Base-by-base conservation (phyloP, 1,140 invertebrate genomes). In the Calosoma granatense region DNA sequence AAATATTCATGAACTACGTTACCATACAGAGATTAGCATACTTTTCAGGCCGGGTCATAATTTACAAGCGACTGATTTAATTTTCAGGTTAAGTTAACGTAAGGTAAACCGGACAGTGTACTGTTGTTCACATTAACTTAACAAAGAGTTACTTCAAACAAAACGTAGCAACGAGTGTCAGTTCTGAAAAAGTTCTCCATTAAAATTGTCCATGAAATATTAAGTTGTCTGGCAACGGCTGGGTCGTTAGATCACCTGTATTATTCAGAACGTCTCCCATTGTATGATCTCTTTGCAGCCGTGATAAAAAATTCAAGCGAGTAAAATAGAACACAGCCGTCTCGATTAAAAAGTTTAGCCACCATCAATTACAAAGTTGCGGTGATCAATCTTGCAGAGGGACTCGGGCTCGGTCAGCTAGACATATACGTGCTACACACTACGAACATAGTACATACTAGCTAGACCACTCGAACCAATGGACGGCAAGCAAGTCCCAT, bases 311-410 rank as follows among this genome's bases (percentile, higher is more conserved):
- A 47, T 47, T 47, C 15, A 47, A 47, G 41, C 41, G 6, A 17
- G 9, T 47, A 47, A 47, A 47, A 17, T 47, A 47, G 41, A 47
- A 47, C 41, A 47, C 41, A 47, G 41, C 6, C 41, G 15, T 9
- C 17, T 17, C 41, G 41, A 47, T 47, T 47, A 47, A 47, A 47
- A 47, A 47, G 41, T 47, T 47, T 47, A 47, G 41, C 41, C 41
- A 47, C 41, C 41, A 47, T 47, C 41, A 47, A 47, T 47, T 47
- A 47, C 41, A 17, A 47, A 47, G 41, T 47, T 47, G 9, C 17
- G 41, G 41, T 47, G 41, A 47, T 47, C 41, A 47, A 47, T 47
- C 41, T 47, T 47, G 15, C 9, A 47, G 41, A 47, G 3, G 41
- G 9, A 47, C 41, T 6, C 41, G 41, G 15, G 41, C 3, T 17